These are phyloP conservation scores for Meleagris gallopavo DNA, from an alignment of 2,113 vertebrate genomes.

Conservation along the genomic window DNA sequence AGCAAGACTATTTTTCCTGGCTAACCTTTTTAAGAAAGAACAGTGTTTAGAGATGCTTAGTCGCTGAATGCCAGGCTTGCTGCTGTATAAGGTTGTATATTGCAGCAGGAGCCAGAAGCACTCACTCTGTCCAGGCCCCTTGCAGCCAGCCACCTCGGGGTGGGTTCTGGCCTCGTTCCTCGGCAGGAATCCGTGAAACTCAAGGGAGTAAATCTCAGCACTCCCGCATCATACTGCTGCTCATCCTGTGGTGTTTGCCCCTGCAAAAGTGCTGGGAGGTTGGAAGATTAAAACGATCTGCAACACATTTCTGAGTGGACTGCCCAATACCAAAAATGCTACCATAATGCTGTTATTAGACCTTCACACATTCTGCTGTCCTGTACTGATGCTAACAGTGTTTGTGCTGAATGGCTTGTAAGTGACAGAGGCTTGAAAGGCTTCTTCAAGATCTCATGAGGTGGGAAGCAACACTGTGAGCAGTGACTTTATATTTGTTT, in stretches of 20 bases:
- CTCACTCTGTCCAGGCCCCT: background rate
- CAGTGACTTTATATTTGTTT: background rate
- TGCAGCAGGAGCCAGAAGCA: background rate
- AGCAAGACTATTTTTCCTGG: background rate
- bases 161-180: background rate
- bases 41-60: slow-evolving; percentile 31
- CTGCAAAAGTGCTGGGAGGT: rapidly evolving
- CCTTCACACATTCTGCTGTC: background rate
- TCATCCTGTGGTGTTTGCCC: background rate
- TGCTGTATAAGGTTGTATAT: slow-evolving; percentile 39
- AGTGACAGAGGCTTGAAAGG: background rate
- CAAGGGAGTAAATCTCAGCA: background rate
- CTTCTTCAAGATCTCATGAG: background rate
- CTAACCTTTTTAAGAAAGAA: slow-evolving; percentile 20
- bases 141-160: background rate
- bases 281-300: background rate
- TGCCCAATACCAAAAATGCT: background rate
- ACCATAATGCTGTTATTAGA: background rate
- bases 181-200: background rate
- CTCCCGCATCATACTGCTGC: background rate
- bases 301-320: background rate
- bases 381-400: rapidly evolving
- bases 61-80: background rate
- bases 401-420: background rate
- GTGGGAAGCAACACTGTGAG: background rate